Conservation (phyloP, 2,113 vertebrate genomes). For the Mastomys natalensis region DNA sequence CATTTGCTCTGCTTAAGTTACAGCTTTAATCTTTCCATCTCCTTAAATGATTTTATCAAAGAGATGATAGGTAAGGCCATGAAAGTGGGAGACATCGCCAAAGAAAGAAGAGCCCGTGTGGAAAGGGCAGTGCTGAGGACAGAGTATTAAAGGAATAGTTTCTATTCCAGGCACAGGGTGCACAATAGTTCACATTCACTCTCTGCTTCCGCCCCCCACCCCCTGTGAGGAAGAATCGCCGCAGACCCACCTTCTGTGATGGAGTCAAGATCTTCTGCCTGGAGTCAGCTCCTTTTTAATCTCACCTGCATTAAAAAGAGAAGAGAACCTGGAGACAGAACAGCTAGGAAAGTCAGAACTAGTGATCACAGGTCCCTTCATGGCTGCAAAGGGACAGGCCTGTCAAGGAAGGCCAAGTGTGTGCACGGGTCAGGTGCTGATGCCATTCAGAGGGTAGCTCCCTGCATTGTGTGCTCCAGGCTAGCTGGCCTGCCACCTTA, state of each 20-base stretch:
- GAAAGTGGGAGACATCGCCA: neutral
- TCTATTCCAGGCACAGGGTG: neutral
- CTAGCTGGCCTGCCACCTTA: too few relatives aligned
- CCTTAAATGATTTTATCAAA: constrained; percentile 31
- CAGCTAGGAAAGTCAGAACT: neutral
- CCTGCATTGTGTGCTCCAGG: too few relatives aligned
- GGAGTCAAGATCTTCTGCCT: neutral
- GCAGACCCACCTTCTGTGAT: neutral
- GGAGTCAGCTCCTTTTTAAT: neutral
- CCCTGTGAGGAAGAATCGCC: neutral
- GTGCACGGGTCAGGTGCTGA: too few relatives aligned
- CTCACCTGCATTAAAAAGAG: neutral
- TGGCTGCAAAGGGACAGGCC: neutral
- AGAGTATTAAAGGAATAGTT: neutral
- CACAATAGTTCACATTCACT: neutral
- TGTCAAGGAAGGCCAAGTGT: neutral
- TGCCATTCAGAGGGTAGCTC: neutral
- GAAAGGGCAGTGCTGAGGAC: neutral
- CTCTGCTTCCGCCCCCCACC: neutral
- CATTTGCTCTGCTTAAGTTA: neutral
- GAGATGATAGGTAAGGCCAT: neutral
- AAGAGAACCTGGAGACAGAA: neutral
- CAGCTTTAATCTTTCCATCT: neutral
- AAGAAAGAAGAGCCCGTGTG: neutral
- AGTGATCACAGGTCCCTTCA: neutral